phyloP scores from a whole-genome alignment of 1,140 invertebrate genomes.

The Dreissena polymorpha region DNA sequence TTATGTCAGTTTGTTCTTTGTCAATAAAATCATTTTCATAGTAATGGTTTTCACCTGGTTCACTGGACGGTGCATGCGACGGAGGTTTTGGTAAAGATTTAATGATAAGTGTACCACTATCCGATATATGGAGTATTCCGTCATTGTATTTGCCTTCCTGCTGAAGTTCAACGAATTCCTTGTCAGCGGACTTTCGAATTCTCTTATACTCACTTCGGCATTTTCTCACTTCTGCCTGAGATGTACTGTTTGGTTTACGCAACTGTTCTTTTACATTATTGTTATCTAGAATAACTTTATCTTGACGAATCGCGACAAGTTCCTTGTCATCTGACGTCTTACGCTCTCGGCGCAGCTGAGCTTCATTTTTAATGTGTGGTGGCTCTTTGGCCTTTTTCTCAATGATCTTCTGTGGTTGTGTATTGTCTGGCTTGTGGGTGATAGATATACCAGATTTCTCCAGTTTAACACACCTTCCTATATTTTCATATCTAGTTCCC shows the following conservation, averaged over 20 bases:
- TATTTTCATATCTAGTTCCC: background rate
- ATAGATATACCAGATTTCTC: background rate
- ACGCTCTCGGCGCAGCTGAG: too few relatives aligned
- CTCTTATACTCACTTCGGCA: background rate
- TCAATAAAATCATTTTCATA: slow-evolving; percentile 10
- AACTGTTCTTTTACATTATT: background rate
- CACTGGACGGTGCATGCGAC: background rate
- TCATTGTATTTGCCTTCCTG: background rate
- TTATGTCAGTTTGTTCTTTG: background rate
- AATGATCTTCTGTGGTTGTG: too few relatives aligned
- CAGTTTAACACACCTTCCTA: background rate
- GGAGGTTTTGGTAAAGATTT: slow-evolving; percentile 28
- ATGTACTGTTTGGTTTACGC: background rate
- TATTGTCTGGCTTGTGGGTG: background rate
- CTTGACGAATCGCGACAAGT: background rate
- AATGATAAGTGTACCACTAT: slow-evolving; percentile 40
- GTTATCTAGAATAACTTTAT: background rate
- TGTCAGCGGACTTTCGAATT: background rate
- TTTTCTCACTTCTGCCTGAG: background rate
- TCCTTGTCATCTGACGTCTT: background rate
- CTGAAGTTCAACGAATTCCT: background rate
- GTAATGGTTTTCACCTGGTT: background rate
- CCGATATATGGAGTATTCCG: slow-evolving; percentile 21
- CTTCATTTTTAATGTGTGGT: too few relatives aligned
- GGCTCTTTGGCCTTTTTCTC: too few relatives aligned